Conservation (phyloP, 2,797 vertebrate genomes). For the Taeniopygia guttata region DNA sequence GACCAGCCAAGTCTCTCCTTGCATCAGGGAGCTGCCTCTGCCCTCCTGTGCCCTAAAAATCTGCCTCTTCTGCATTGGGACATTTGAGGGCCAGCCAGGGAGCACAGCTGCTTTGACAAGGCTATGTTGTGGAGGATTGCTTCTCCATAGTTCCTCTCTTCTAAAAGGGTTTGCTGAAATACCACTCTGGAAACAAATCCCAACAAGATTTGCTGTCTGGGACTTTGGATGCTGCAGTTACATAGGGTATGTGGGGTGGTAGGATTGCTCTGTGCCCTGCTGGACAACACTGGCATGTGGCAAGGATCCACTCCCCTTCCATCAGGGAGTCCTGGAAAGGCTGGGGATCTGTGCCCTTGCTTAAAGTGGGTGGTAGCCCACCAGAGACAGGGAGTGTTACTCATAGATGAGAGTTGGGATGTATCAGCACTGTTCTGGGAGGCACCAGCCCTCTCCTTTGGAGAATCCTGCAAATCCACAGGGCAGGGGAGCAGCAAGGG, state of each 20-base stretch:
- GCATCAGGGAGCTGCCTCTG: neutral
- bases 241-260: rapidly evolving
- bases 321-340: neutral
- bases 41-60: neutral
- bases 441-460: neutral
- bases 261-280: neutral
- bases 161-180: neutral
- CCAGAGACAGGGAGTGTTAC: neutral
- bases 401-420: neutral
- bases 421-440: neutral
- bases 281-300: neutral
- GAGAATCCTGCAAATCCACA: neutral
- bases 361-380: neutral
- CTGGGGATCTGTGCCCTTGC: neutral
- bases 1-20: neutral
- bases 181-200: rapidly evolving
- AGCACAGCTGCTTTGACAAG: neutral
- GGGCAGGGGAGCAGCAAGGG: neutral
- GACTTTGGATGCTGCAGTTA: neutral
- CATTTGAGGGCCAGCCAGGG: rapidly evolving
- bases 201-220: neutral
- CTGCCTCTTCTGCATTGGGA: neutral
- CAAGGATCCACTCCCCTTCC: neutral
- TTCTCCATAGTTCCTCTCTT: neutral
- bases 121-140: rapidly evolving